These are phyloP conservation scores for Petrosia ficiformis DNA, from an alignment of 37 sponge, comb jelly and placozoan genomes.

Conservation along the genomic window DNA sequence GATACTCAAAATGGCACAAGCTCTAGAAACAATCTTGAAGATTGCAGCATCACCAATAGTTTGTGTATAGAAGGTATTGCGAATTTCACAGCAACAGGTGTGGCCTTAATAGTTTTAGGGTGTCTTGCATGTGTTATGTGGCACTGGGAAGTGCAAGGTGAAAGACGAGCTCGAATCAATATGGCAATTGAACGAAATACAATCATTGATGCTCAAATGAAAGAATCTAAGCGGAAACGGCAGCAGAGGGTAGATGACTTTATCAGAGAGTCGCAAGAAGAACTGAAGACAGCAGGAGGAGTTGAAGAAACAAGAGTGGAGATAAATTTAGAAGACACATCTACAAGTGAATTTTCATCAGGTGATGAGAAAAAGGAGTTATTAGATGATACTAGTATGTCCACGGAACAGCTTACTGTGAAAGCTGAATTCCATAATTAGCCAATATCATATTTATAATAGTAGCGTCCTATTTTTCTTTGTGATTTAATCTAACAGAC, in stretches of 20 bases:
- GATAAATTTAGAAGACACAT: too few relatives aligned
- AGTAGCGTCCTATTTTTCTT: too few relatives aligned
- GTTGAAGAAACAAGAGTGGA: not conserved
- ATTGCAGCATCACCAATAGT: not conserved
- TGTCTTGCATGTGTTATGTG: not conserved
- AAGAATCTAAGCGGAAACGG: not conserved
- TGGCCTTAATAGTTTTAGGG: constrained; percentile 11
- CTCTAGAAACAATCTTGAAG: not conserved
- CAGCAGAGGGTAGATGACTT: not conserved
- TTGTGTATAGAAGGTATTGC: constrained; percentile 34
- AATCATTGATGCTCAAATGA: constrained; percentile 29
- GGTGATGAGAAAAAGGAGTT: too few relatives aligned
- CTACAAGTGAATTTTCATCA: not conserved
- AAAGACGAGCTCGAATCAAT: constrained; percentile 10
- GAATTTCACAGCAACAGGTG: constrained; percentile 18
- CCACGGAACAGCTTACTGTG: too few relatives aligned
- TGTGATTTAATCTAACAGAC: too few relatives aligned
- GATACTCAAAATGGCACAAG: too few relatives aligned
- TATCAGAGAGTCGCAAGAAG: not conserved
- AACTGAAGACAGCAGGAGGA: not conserved
- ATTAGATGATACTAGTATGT: too few relatives aligned
- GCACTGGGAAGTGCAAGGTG: constrained; percentile 11
- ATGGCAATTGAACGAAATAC: constrained; percentile 40
- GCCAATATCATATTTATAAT: too few relatives aligned
- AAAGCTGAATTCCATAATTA: too few relatives aligned